Base-by-base conservation (phyloP, 2,113 vertebrate species). In the Grammomys surdaster region DNA sequence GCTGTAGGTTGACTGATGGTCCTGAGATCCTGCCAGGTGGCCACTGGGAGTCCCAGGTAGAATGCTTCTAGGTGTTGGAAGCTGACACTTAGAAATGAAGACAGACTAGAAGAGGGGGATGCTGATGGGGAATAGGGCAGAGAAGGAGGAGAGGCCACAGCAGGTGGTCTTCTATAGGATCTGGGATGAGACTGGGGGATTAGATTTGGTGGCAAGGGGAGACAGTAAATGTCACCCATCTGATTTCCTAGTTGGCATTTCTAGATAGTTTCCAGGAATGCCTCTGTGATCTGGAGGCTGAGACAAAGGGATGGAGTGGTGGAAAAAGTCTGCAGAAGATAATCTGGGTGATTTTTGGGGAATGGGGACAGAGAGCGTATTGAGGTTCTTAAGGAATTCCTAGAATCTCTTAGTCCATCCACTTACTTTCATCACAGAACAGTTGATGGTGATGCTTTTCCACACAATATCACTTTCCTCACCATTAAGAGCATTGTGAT, bases 301-400 rank as follows among this genome's bases (percentile, higher is more conserved):
- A 84, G 56, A 60, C 36, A 82, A n/a, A 40, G 80, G 80, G 22
- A 60, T 60, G 12, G 22, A 7, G 22, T 82, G 56, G 36, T 43
- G n/a, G 56, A 40, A 40, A 46, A 46, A 84, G 80, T 28, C 56
- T 60, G 56, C 60, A 84, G 5, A 20, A 56, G 56, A 43, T 9
- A 56, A 60, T 40, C 12, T 84, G 33, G n/a, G n/a, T 82, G 56
- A 60, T 60, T 22, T 40, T 58, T 43, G 56, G 80, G n/a, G 19
- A 60, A 40, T 26, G 22, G 54, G 12, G 80, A 7, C n/a, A 43
- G 56, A 60, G 56, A 63, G 8, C 26, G 7, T 9, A 51, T 46
- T 0, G 3, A 51, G 5, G 12, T 75, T 72, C 82, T 90, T 93
- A 91, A 95, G 87, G 77, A 94, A 96, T 91, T 75, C 60, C 73